Percentiles rank a stretch among this genome's conserved stretches.
phyloP scores from a whole-genome alignment of 2,888 invertebrate species.

The Nebria brevicollis region DNA sequence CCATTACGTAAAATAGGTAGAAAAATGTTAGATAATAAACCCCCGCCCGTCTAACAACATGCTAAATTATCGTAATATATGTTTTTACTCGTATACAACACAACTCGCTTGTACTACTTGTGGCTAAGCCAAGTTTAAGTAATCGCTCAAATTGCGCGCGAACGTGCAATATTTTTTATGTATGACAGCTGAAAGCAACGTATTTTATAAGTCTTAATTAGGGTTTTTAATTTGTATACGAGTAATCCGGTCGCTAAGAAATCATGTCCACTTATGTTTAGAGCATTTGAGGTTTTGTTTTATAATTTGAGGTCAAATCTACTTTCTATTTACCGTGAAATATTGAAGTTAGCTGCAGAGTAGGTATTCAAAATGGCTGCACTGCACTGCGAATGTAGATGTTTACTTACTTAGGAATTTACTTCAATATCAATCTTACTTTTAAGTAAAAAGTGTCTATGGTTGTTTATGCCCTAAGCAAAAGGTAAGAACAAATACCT shows the following conservation, averaged over 20 bases:
- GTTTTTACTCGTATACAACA: constrained; percentile 15
- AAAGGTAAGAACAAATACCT: too few species aligned
- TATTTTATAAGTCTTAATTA: constrained; percentile 17
- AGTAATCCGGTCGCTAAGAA: not conserved
- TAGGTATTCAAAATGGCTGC: too few species aligned
- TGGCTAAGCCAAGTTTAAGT: not conserved
- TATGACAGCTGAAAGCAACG: constrained; percentile 43
- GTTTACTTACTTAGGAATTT: too few species aligned
- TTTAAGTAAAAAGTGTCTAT: too few species aligned
- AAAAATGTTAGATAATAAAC: not conserved
- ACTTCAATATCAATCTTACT: too few species aligned
- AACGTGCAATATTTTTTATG: constrained; percentile 28
- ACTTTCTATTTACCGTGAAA: too few species aligned
- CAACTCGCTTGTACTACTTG: constrained; percentile 23
- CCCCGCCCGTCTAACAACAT: not conserved
- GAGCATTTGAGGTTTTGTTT: not conserved
- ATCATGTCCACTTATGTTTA: too few species aligned
- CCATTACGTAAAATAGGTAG: not conserved
- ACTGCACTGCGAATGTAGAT: too few species aligned
- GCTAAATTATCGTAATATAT: not conserved
- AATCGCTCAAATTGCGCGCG: constrained; percentile 23
- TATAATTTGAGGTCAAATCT: not conserved
- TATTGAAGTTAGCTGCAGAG: too few species aligned
- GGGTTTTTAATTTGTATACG: not conserved
- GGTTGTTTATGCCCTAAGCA: too few species aligned